Conservation (phyloP, 2,797 vertebrate genomes). For the Pitangus sulphuratus region DNA sequence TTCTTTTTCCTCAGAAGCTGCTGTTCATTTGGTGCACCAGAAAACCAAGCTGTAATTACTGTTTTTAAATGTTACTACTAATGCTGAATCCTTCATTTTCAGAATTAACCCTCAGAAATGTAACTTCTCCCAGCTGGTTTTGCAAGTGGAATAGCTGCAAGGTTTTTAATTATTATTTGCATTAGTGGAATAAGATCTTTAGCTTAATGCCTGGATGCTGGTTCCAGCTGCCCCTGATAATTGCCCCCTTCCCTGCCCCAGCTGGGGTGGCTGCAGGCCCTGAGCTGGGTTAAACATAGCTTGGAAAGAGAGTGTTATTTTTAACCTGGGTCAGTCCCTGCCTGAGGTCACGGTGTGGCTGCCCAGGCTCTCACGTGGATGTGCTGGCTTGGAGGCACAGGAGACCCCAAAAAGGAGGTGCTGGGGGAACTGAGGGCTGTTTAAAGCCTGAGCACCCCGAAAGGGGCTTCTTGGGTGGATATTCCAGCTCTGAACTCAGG, state of each 20-base stretch:
- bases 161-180: slow-evolving; percentile 3
- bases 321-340: neutral
- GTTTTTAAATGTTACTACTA: neutral
- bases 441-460: neutral
- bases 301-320: slow-evolving; percentile 16
- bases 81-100: neutral
- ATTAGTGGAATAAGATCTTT: neutral
- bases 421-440: neutral
- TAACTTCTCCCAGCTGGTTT: neutral
- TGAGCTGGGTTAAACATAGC: slow-evolving; percentile 40
- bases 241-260: neutral
- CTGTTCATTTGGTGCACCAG: neutral
- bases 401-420: rapidly evolving
- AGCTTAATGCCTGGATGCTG: neutral
- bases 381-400: neutral
- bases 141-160: neutral
- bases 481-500: neutral
- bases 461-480: neutral
- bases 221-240: neutral
- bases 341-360: rapidly evolving
- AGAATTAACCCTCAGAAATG: neutral
- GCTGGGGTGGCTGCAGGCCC: neutral
- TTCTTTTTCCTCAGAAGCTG: neutral
- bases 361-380: neutral
- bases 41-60: neutral